Percentiles rank a stretch among this genome's conserved stretches.
phyloP scores from a whole-genome alignment of 64 coral and sea anemone species.

The Montipora cactus region DNA sequence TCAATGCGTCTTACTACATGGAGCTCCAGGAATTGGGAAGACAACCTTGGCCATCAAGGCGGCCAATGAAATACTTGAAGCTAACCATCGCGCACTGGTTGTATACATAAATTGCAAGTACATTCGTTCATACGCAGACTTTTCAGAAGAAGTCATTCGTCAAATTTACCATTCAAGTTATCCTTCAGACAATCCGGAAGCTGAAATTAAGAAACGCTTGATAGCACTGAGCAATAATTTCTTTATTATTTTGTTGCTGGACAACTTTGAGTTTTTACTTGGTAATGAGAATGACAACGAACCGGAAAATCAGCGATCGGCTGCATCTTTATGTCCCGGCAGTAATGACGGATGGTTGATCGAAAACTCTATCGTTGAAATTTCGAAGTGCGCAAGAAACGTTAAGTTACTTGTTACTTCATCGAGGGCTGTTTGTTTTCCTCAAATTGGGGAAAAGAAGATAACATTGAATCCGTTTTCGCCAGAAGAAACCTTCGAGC shows the following conservation, averaged over 20 bases:
- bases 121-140: no score
- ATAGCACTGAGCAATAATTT: background rate
- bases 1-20: no score
- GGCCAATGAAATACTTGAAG: no score
- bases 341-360: background rate
- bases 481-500: background rate
- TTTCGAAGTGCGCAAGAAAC: background rate
- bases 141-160: no score
- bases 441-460: background rate
- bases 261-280: constrained; percentile 24
- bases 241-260: background rate
- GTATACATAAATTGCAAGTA: no score
- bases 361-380: background rate
- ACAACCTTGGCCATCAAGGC: no score
- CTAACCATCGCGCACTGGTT: no score
- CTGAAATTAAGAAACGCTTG: background rate
- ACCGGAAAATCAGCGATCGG: no score
- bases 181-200: background rate
- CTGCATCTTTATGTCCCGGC: no score
- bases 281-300: background rate
- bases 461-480: background rate
- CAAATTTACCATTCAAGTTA: background rate
- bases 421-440: background rate
- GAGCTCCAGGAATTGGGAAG: no score
- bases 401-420: constrained; percentile 20